These are phyloP conservation scores for Myotis pilosus DNA, from an alignment of 2,797 vertebrate genomes.

Conservation along the genomic window DNA sequence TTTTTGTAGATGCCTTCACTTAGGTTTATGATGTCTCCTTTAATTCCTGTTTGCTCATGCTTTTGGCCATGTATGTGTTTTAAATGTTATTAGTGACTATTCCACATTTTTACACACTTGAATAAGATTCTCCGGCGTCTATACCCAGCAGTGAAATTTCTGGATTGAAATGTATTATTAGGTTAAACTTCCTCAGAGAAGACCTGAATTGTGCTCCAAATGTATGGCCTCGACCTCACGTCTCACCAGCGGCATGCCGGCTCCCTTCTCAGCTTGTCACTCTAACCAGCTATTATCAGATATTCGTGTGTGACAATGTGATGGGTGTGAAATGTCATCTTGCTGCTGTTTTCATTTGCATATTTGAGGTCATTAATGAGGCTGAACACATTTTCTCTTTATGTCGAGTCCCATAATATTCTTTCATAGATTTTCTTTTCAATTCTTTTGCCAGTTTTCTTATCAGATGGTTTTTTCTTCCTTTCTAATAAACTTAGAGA, in stretches of 20 bases:
- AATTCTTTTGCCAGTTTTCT: not conserved
- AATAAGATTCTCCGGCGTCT: not conserved
- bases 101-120: not conserved
- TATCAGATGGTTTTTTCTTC: not conserved
- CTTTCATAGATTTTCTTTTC: not conserved
- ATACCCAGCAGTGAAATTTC: not conserved
- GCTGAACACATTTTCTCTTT: not conserved
- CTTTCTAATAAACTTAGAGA: not conserved
- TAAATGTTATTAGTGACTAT: not conserved
- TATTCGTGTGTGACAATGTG: not conserved
- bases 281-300: not conserved
- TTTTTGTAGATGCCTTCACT: not conserved
- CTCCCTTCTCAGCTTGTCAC: not conserved
- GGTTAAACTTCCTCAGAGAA: not conserved
- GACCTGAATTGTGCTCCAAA: not conserved
- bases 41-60: not conserved
- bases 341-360: not conserved
- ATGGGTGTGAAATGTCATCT: not conserved
- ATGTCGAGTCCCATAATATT: not conserved
- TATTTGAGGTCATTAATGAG: not conserved
- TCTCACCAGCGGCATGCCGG: too few species aligned
- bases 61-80: not conserved
- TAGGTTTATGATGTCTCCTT: not conserved
- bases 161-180: not conserved
- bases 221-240: rapidly evolving